These are phyloP conservation scores for Caenorhabditis japonica DNA, from an alignment of 2,888 invertebrate species.

Conservation along the genomic window DNA sequence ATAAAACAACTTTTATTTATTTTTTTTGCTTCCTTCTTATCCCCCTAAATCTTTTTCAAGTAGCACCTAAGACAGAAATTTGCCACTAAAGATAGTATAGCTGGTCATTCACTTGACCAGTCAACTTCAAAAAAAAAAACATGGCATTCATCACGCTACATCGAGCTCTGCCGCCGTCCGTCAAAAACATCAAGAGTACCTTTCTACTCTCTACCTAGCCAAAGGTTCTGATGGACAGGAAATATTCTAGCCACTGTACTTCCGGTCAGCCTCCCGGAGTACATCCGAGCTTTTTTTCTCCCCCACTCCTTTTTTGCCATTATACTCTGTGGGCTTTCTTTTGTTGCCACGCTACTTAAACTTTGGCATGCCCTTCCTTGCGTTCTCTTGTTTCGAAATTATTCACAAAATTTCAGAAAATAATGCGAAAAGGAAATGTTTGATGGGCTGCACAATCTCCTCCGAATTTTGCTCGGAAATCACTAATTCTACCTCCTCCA, in stretches of 20 bases:
- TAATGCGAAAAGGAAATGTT: slow-evolving; percentile 30
- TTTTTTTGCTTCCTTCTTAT: neutral
- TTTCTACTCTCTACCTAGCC: neutral
- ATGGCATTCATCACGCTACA: too few relatives aligned
- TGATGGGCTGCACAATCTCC: slow-evolving; percentile 51
- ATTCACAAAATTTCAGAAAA: slow-evolving; percentile 1
- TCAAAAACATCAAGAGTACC: slow-evolving; percentile 8
- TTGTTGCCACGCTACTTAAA: neutral
- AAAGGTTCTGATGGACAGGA: slow-evolving; percentile 25
- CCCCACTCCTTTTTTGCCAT: slow-evolving; percentile 9
- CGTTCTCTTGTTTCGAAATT: neutral
- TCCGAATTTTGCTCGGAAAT: slow-evolving; percentile 24
- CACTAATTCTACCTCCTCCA: neutral
- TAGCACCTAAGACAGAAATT: too few relatives aligned
- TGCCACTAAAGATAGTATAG: too few relatives aligned
- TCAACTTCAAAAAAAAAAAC: neutral
- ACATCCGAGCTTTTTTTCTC: neutral
- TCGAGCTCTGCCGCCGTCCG: slow-evolving; percentile 12
- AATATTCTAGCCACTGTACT: slow-evolving; percentile 52
- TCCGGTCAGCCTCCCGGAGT: slow-evolving; percentile 35
- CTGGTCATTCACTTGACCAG: neutral
- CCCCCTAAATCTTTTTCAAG: neutral
- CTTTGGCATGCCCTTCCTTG: too few relatives aligned
- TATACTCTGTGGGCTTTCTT: slow-evolving; percentile 1
- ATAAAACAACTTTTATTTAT: neutral